A percentile compares a stretch with the other conserved stretches of the same genome.
phyloP scores from a whole-genome alignment of 2,113 vertebrate species.

The Garra rufa region DNA sequence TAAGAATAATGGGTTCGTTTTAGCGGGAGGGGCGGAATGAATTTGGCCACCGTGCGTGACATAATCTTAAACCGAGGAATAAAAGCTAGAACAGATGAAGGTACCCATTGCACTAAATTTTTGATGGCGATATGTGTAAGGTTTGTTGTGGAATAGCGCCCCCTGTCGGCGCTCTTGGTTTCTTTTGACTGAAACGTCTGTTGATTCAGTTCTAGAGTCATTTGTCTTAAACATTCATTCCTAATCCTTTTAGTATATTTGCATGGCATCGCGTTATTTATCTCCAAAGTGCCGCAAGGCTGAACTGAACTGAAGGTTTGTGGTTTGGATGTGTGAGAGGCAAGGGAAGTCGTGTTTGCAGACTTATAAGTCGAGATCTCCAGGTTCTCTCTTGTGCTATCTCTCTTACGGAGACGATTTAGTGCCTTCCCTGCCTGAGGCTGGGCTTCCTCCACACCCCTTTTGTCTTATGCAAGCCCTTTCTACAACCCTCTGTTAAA shows the following conservation, averaged over 20 bases:
- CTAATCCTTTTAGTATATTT: constrained; percentile 42
- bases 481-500: constrained; percentile 63
- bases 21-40: neutral
- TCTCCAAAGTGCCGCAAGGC: constrained; percentile 39
- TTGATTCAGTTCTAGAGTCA: neutral
- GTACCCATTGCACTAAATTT: constrained; percentile 46
- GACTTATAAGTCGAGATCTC: constrained; percentile 24
- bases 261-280: constrained; percentile 39
- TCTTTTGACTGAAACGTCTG: neutral
- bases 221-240: constrained; percentile 34
- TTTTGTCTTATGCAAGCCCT: constrained; percentile 67
- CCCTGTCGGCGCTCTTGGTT: constrained; percentile 36
- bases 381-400: constrained; percentile 49
- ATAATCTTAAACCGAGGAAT: neutral
- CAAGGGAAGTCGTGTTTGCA: constrained; percentile 40
- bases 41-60: constrained; percentile 14
- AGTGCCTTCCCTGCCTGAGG: constrained; percentile 66
- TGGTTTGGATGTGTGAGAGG: constrained; percentile 13
- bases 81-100: constrained; percentile 28
- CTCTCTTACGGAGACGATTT: constrained; percentile 55
- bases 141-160: constrained; percentile 31
- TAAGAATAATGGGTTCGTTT: neutral
- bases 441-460: constrained; percentile 49
- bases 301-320: constrained; percentile 40
- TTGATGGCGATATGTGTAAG: neutral